Evolutionary conservation across 2,113 vertebrate genomes (phyloP).

Genomic region (Hemichromis elongatus): DNA sequence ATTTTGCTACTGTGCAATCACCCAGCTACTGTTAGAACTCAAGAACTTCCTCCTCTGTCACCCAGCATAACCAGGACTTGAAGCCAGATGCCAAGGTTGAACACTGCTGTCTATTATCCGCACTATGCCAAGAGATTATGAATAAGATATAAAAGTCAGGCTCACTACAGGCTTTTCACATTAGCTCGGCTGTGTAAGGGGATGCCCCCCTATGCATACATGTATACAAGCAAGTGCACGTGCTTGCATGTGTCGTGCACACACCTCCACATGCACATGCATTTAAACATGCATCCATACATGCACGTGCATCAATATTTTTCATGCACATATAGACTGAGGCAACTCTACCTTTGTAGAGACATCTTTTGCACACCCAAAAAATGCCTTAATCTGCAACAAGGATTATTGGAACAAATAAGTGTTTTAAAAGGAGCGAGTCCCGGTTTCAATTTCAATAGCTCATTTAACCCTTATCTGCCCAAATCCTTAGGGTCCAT

Average conservation of each 20-base stretch:
- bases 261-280: not conserved
- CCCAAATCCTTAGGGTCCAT: constrained; percentile 80
- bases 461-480: constrained; percentile 82
- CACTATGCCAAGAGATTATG: constrained; percentile 80
- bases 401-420: constrained; percentile 72
- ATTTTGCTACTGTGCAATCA: constrained; percentile 63
- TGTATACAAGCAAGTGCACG: constrained; percentile 20
- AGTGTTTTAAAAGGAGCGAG: constrained; percentile 72
- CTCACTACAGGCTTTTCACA: constrained; percentile 83
- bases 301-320: not conserved
- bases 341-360: constrained; percentile 55
- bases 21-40: constrained; percentile 69
- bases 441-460: constrained; percentile 75
- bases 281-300: not conserved
- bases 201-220: constrained; percentile 31
- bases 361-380: constrained; percentile 40
- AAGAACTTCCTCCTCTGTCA: constrained; percentile 57
- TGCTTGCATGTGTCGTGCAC: not conserved
- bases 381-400: constrained; percentile 56
- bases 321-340: not conserved
- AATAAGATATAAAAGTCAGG: constrained; percentile 90
- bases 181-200: constrained; percentile 66
- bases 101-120: constrained; percentile 79
- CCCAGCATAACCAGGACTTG: constrained; percentile 64
- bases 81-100: constrained; percentile 79